phyloP scores from a whole-genome alignment of 2,888 invertebrate genomes.

The Aphrophora alni region DNA sequence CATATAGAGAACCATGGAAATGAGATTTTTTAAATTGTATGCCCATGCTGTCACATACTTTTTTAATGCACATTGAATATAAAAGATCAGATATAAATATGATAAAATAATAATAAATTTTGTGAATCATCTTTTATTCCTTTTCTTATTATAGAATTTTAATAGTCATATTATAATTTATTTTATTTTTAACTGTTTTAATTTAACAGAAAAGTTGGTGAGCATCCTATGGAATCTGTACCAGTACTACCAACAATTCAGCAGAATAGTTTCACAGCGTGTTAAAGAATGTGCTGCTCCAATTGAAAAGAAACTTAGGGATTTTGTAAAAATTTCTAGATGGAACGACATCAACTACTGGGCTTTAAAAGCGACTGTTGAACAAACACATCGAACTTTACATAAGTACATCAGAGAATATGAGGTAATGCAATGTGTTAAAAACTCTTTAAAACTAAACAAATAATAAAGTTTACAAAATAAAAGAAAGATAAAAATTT shows the following conservation, averaged over 20 bases:
- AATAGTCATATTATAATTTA: neutral
- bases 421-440: constrained; percentile 65
- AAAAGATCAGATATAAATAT: too few relatives aligned
- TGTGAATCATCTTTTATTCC: too few relatives aligned
- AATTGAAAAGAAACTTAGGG: constrained; percentile 90
- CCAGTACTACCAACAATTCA: constrained; percentile 84
- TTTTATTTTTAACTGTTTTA: neutral
- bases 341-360: constrained; percentile 97
- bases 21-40: too few relatives aligned
- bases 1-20: too few relatives aligned
- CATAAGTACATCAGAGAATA: constrained; percentile 88
- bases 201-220: neutral
- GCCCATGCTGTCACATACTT: too few relatives aligned
- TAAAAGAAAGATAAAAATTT: neutral
- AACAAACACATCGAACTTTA: constrained; percentile 85
- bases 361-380: constrained; percentile 87
- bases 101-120: too few relatives aligned
- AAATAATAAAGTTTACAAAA: too few relatives aligned
- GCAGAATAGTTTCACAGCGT: constrained; percentile 65
- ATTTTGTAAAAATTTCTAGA: constrained; percentile 92
- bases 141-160: too few relatives aligned
- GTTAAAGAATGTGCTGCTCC: constrained; percentile 76
- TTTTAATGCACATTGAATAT: too few relatives aligned
- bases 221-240: constrained; percentile 81
- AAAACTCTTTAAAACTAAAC: too few relatives aligned